Conservation (phyloP, 2,888 invertebrate genomes). For the Drosophila subsilvestris region DNA sequence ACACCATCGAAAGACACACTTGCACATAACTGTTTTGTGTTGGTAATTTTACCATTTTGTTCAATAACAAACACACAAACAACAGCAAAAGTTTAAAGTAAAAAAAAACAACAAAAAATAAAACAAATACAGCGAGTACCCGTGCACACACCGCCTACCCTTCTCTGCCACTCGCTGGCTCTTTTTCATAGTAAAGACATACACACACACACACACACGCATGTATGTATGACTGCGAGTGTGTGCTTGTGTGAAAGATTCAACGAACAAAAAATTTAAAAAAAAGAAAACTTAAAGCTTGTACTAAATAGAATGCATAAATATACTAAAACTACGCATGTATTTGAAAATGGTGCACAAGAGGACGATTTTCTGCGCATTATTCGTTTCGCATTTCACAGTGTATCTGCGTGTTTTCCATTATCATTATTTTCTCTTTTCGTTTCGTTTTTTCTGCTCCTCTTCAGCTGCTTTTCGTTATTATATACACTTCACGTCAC, state of each 20-base stretch:
- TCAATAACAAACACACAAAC: conserved; percentile 21
- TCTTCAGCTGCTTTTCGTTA: conserved; percentile 17
- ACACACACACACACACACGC: neutral
- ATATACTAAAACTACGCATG: conserved; percentile 53
- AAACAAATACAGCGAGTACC: conserved; percentile 38
- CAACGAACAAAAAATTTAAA: conserved; percentile 50
- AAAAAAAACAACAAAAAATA: conserved; percentile 22
- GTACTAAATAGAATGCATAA: conserved; percentile 50
- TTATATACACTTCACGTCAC: conserved; percentile 75
- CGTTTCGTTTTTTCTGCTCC: conserved; percentile 59
- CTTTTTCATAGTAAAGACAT: conserved; percentile 4
- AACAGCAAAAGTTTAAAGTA: neutral
- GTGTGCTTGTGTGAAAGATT: conserved; percentile 27
- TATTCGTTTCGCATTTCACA: conserved; percentile 58
- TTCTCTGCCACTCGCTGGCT: conserved; percentile 26
- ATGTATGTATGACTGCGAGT: conserved; percentile 9
- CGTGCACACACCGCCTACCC: conserved; percentile 11
- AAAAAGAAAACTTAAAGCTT: conserved; percentile 51
- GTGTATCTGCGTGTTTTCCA: conserved; percentile 68
- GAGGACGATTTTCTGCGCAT: conserved; percentile 37
- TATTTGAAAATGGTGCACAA: conserved; percentile 39
- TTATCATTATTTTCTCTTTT: conserved; percentile 51
- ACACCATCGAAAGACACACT: neutral
- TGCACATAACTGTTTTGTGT: neutral
- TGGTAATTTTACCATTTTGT: conserved; percentile 10